Conservation (phyloP, 2,113 vertebrate species). For the Malurus melanocephalus region DNA sequence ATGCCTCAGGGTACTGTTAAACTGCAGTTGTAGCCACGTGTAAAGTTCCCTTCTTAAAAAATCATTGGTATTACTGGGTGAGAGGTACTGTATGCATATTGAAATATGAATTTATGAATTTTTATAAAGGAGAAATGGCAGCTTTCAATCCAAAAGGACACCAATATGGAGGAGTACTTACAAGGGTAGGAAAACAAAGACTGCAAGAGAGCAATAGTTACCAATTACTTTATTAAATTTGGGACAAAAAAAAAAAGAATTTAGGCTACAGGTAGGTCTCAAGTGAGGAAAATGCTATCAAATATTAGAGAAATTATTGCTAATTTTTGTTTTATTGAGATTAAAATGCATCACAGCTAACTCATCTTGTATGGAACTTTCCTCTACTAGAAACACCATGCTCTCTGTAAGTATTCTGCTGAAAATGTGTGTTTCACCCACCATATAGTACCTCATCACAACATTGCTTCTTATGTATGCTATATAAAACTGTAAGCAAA, state of each 20-base stretch:
- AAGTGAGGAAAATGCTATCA: background rate
- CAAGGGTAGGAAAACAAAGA: background rate
- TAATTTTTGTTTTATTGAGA: background rate
- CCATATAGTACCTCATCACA: background rate
- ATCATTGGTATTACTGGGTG: background rate
- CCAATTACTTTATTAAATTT: background rate
- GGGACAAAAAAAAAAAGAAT: background rate
- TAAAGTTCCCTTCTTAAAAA: background rate
- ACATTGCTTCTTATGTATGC: background rate
- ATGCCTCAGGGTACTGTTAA: background rate
- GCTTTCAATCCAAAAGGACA: background rate
- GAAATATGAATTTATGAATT: background rate
- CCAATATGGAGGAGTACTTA: background rate
- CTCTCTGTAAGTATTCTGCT: background rate
- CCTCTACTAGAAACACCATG: background rate
- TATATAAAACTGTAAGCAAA: conserved; percentile 17
- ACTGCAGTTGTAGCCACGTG: background rate
- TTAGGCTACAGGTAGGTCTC: accelerated
- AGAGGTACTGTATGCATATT: background rate
- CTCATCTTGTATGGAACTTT: background rate
- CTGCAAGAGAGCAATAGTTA: background rate
- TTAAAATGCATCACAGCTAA: background rate
- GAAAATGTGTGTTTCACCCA: background rate
- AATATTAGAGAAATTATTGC: background rate
- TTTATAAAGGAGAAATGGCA: background rate